Base-by-base conservation (phyloP, 2,797 vertebrate species). In the Tangara arthus region DNA sequence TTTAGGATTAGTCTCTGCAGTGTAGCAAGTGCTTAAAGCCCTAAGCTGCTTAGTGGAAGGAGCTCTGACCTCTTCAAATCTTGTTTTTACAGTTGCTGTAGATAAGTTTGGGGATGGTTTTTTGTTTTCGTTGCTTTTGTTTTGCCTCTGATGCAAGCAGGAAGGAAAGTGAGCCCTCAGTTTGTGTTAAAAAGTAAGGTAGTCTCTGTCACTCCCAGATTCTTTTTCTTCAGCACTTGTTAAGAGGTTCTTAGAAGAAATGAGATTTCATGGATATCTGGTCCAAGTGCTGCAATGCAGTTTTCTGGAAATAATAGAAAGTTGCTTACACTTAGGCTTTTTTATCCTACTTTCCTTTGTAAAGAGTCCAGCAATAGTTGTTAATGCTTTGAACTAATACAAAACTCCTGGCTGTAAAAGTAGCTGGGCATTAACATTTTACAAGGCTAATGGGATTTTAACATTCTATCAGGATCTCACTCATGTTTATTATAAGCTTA, bases 11-110 rank as follows among this genome's bases (percentile, higher is more conserved):
- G 71, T 71, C 46, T 84, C 53, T 6, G 1, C n/a, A 24, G 42
- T 41, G 52, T 32, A 77, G 56, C 81, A 70, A 84, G 53, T 39
- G 20, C 71, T 72, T 87, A 52, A 71, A 90, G 65, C 60, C 35
- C 42, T 87, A 16, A 68, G 71, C 78, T 92, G 77, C 83, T 90
- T 89, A 59, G 41, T 60, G 79, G n/a, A 55, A 71, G 55, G 91
- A 82, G 53, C 68, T 61, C 53, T 52, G 61, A 30, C 68, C 46
- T 87, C 64, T 71, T 82, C 68, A 65, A 59, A 75, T 92, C 87
- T 87, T 93, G 84, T 94, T 96, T 95, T 82, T 47, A 85, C 89
- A 92, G 89, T 65, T 2, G 2, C 75, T 88, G 65, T 49, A 79
- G 80, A 91, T 81, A 88, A 82, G 37, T 35, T 65, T 65, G 30